Evolutionary conservation across 2,888 invertebrate genomes (phyloP), one percentile per base, ranked within the genome.

Genomic region (Sphaerophoria rueppellii): DNA sequence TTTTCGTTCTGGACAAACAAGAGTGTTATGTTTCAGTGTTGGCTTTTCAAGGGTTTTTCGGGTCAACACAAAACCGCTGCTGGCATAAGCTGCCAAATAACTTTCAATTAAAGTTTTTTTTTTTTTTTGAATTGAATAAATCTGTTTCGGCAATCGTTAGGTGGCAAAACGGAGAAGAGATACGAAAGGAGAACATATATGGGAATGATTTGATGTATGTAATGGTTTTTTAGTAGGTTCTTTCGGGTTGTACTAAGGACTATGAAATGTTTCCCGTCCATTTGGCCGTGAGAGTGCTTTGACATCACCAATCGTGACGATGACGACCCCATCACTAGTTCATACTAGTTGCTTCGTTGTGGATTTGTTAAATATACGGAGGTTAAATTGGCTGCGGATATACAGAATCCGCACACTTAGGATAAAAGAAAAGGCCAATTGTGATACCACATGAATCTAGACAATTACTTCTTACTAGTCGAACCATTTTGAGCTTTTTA

Each of bases 241-340:
- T 73, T 76, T 77, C 63, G 77, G 54, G 78, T 48, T 54, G 65
- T 74, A 70, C 74, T 78, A 78, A 52, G 65, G 78, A 60, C 78
- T 78, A 69, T 74, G 50, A 69, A 76, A 73, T 73, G 58, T 70
- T 77, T 73, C 57, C 61, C 73, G 35, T n/a, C 37, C 73, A 73
- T 82, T 82, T 77, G 43, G 57, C 16, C 12, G 35, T 60, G 46
- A 57, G 58, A 70, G 69, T 54, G 71, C 67, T 76, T 67, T 37
- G 12, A 12, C n/a, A 43, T 52, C 9, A 11, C 16, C 14, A 57
- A 58, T 40, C 11, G 16, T 7, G 24, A 37, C 50, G 6, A 24
- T 24, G 24, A 24, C 24, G 24, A 24, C 2, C 1, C 24, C 24
- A 24, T 24, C 24, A 24, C 24, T n/a, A n/a, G n/a, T n/a, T n/a